These are phyloP conservation scores for Malurus melanocephalus DNA, from an alignment of 2,113 vertebrate genomes.

Conservation along the genomic window DNA sequence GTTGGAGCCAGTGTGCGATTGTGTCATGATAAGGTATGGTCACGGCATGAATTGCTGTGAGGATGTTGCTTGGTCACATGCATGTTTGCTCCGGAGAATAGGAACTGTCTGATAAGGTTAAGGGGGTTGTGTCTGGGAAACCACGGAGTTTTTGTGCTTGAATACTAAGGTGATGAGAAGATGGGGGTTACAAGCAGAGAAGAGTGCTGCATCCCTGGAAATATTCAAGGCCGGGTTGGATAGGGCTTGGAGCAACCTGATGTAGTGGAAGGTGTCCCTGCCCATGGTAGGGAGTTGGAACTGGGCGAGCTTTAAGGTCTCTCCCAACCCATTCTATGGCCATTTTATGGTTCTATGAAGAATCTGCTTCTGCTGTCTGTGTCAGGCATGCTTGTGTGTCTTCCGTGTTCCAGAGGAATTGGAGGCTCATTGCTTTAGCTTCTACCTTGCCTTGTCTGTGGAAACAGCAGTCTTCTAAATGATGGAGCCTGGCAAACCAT, in stretches of 20 bases:
- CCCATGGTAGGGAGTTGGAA: background rate
- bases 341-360: background rate
- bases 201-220: background rate
- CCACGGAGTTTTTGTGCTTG: background rate
- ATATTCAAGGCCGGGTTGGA: background rate
- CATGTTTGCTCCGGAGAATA: accelerated
- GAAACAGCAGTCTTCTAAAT: background rate
- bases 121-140: background rate
- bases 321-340: background rate
- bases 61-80: accelerated
- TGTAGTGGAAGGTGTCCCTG: background rate
- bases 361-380: background rate
- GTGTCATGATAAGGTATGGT: accelerated
- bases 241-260: background rate
- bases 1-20: accelerated
- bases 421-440: background rate
- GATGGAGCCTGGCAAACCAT: background rate
- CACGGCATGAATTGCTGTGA: accelerated
- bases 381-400: accelerated
- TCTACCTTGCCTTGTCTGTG: background rate
- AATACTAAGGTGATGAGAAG: background rate
- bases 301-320: background rate
- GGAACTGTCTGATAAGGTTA: background rate
- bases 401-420: background rate
- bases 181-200: background rate